Conservation (phyloP, 2,113 vertebrate species). For the Chrysemys picta region DNA sequence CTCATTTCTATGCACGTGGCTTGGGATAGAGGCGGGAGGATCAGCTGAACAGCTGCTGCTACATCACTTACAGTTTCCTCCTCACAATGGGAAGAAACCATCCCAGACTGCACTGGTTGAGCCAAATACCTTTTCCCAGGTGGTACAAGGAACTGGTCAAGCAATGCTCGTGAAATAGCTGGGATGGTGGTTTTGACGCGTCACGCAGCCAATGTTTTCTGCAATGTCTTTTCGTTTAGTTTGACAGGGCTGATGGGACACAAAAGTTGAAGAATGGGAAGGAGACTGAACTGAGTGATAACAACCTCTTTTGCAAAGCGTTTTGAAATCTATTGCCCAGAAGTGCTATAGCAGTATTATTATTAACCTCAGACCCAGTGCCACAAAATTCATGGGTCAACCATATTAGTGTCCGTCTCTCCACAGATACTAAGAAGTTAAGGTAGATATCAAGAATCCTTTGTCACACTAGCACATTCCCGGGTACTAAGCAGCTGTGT, state of each 20-base stretch:
- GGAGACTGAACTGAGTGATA: fast-evolving
- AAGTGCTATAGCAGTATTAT: background rate
- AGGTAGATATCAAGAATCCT: constrained; percentile 21
- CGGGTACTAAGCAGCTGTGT: background rate
- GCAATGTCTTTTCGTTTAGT: background rate
- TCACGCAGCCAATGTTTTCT: background rate
- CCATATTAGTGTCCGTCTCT: background rate
- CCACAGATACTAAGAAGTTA: background rate
- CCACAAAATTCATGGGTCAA: background rate
- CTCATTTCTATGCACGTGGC: background rate
- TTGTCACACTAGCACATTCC: background rate
- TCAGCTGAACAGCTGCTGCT: fast-evolving
- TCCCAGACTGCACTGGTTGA: fast-evolving
- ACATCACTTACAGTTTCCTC: fast-evolving
- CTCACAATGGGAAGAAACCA: background rate
- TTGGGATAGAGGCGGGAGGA: background rate
- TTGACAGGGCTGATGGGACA: fast-evolving
- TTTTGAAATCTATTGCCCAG: background rate
- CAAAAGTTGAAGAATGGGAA: background rate
- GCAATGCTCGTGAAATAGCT: fast-evolving
- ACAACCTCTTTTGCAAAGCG: background rate
- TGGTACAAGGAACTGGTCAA: background rate
- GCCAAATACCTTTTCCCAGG: fast-evolving
- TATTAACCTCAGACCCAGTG: background rate
- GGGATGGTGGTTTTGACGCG: background rate